phyloP scores from a whole-genome alignment of 2,888 invertebrate species.

The Tuta absoluta region DNA sequence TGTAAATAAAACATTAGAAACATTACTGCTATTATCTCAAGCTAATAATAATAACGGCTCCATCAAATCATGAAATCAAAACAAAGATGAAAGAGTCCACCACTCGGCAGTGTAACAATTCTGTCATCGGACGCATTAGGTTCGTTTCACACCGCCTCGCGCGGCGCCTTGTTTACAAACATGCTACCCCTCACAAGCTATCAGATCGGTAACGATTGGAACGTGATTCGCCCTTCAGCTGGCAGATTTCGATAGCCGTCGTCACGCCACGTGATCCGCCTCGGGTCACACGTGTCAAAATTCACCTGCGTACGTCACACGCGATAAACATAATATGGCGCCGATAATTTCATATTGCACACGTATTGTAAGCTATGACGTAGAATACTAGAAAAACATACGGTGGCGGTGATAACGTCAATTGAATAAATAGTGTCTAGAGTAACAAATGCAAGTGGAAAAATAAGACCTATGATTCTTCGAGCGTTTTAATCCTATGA shows the following conservation, averaged over 20 bases:
- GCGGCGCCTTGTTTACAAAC: slow-evolving; percentile 19
- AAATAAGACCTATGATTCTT: too few relatives aligned
- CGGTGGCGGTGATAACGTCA: background rate
- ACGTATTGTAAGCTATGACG: slow-evolving; percentile 23
- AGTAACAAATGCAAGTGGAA: background rate
- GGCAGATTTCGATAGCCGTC: slow-evolving; percentile 36
- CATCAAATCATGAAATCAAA: background rate
- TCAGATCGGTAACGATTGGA: slow-evolving; percentile 30
- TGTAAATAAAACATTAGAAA: background rate
- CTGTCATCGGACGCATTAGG: background rate
- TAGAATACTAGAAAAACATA: slow-evolving; percentile 14
- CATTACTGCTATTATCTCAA: background rate
- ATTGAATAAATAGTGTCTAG: background rate
- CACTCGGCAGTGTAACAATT: background rate
- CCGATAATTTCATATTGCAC: background rate
- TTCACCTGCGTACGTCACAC: slow-evolving; percentile 40
- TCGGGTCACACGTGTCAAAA: slow-evolving; percentile 46
- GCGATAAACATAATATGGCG: slow-evolving; percentile 1
- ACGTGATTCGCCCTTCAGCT: slow-evolving; percentile 46
- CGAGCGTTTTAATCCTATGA: background rate
- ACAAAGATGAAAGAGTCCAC: slow-evolving; percentile 1
- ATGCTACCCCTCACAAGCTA: background rate
- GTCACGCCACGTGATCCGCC: slow-evolving; percentile 51
- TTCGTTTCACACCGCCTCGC: background rate
- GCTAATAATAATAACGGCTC: background rate